Evolutionary conservation across 2,797 vertebrate genomes (phyloP).

Genomic region (Orestias chungarensis): DNA sequence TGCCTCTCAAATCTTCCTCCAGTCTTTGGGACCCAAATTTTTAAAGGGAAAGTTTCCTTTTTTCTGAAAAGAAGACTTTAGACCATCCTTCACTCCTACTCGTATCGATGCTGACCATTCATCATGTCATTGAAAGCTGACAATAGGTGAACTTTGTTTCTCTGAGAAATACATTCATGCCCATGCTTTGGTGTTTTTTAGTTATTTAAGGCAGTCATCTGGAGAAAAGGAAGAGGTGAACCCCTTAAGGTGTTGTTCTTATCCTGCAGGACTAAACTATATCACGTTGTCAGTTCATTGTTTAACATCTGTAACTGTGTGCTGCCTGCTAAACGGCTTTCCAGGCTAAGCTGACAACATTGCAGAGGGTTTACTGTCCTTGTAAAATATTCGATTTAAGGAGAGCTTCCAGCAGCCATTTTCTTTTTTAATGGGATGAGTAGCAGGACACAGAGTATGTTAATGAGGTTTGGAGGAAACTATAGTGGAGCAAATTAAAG

Average conservation of each 20-base stretch:
- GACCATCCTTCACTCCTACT: slow-evolving; percentile 1
- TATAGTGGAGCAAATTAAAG: neutral
- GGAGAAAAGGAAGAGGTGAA: neutral
- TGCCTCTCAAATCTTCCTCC: too few species aligned
- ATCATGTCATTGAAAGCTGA: neutral
- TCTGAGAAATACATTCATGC: neutral
- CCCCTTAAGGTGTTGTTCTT: neutral
- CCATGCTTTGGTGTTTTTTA: neutral
- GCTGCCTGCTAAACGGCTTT: slow-evolving; percentile 3
- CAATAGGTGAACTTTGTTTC: neutral
- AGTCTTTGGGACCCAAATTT: neutral
- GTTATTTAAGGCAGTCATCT: neutral
- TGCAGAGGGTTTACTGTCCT: slow-evolving; percentile 9
- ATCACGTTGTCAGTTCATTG: neutral
- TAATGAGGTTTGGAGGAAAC: slow-evolving; percentile 5
- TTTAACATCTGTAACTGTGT: neutral
- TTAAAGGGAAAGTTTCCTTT: too few species aligned
- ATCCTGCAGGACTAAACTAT: neutral
- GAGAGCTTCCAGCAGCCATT: slow-evolving; percentile 18
- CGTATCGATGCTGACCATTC: neutral
- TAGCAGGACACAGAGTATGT: neutral
- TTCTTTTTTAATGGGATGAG: slow-evolving; percentile 7
- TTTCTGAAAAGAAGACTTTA: too few species aligned
- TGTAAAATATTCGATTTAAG: slow-evolving; percentile 30
- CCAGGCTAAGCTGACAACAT: neutral